Evolutionary conservation across 2,888 invertebrate genomes (phyloP), one percentile per base, ranked within the genome.

Genomic region (Falcaria lacertinaria): DNA sequence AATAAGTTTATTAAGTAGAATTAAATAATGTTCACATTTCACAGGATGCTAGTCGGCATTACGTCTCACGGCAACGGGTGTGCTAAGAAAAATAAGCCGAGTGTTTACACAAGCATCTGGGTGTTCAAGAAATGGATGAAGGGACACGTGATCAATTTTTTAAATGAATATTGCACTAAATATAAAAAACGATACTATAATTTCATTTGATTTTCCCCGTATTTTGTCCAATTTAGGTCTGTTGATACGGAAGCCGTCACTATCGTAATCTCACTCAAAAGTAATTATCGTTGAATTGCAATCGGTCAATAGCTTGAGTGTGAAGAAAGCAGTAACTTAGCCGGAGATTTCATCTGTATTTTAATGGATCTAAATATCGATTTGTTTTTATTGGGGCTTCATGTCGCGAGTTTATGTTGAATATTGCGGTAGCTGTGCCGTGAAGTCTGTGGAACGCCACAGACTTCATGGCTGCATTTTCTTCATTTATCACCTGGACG

Each of bases 11-110:
- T n/a, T n/a, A n/a, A n/a, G n/a, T n/a, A n/a, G n/a, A n/a, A n/a
- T n/a, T n/a, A n/a, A n/a, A n/a, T 28, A 34, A 39, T 36, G 7
- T 38, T 19, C 15, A 22, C 16, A 38, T 38, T 41, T 64, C 64
- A 19, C 71, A 86, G 86, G 1, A 60, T 62, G 58, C 37, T 86
- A 2, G 78, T 84, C 1, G 88, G 88, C 0, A 57, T 88, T 7
- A 82, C 80, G 4, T 87, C 87, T 0, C 83, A 86, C 22, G 86
- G 87, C 1, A 72, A 81, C 3, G 81, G 84, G 0, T 88, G 88
- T 42, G 80, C 79, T 0, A 64, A 59, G 40, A 66, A 68, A 48
- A 44, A 54, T 11, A 83, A 78, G 33, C 86, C 86, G 1, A 81
- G 84, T 25, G 64, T 87, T 0, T 87, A 83, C 43, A 48, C 74